Evolutionary conservation across 2,797 vertebrate species (phyloP), one percentile per base, ranked within the genome.

Genomic region (Buphagus erythrorhynchus): DNA sequence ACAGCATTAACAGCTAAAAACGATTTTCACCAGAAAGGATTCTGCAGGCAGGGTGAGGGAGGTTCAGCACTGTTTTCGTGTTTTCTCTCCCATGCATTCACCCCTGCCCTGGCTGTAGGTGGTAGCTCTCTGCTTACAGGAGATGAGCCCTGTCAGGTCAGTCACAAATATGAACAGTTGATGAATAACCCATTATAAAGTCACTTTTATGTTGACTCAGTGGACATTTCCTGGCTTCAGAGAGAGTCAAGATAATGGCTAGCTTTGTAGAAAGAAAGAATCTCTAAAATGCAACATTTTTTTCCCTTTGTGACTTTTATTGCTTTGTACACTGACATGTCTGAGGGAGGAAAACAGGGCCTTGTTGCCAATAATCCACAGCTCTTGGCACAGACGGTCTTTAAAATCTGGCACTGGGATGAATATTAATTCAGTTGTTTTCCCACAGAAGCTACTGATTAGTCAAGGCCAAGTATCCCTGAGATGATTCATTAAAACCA

Each of bases 371-470:
- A 19, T 76, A 87, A 67, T 97, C 97, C 94, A 88, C 85, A 52
- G 90, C 3, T 21, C 89, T 98, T 98, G 97, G 98, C 97, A 97
- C 95, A 84, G 92, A 69, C 43, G 0, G 33, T 85, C 87, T 92
- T 89, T 79, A 94, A 97, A 97, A 95, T 94, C 92, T 93, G 97
- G 97, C 94, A 89, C 89, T 3, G 1, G 88, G 92, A 83, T 93
- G 76, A 90, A 90, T 92, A 95, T 91, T 96, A 93, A 97, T 96
- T 95, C 90, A 72, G 93, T 97, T 97, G 95, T 97, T 98, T 98
- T 98, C 98, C 97, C 98, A 98, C 97, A 97, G 95, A 98, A 97
- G 97, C 94, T 93, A 76, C 95, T 95, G 90, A 96, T 96, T 88
- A 80, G 78, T 95, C 91, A 63, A 95, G 90, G 95, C 93, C 96